A percentile compares a stretch with the other conserved stretches of the same genome.
Conservation (phyloP, 1,140 invertebrate species). For the Sitophilus oryzae region DNA sequence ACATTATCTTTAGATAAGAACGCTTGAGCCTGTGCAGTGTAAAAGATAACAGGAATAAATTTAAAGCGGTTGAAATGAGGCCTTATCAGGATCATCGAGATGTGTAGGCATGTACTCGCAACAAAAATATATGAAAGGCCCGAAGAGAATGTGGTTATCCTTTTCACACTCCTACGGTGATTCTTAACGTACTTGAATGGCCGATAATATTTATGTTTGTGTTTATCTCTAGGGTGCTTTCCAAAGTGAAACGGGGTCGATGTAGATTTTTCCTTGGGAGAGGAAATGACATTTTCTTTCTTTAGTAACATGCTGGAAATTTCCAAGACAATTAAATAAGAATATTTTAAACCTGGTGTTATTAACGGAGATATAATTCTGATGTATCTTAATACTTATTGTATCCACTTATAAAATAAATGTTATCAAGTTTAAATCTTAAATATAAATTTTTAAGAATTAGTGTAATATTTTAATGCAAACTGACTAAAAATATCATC, state of each 20-base stretch:
- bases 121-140: neutral
- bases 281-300: neutral
- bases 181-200: neutral
- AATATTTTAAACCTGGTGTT: no score
- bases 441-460: no score
- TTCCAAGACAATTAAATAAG: no score
- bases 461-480: no score
- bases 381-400: no score
- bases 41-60: slow-evolving; percentile 13
- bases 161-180: neutral
- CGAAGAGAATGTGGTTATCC: neutral
- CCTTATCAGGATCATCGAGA: slow-evolving; percentile 14
- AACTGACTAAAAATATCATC: no score
- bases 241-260: neutral
- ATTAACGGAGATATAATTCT: no score
- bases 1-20: slow-evolving; percentile 25
- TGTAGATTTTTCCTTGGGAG: neutral
- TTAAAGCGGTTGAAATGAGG: neutral
- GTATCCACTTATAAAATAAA: no score
- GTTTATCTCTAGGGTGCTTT: neutral
- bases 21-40: slow-evolving; percentile 10
- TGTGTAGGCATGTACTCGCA: slow-evolving; percentile 23
- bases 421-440: no score
- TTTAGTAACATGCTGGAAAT: neutral
- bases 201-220: neutral